A percentile compares a stretch with the other conserved stretches of the same genome.
Conservation (phyloP, 2,888 invertebrate species). For the Hypena proboscidalis region DNA sequence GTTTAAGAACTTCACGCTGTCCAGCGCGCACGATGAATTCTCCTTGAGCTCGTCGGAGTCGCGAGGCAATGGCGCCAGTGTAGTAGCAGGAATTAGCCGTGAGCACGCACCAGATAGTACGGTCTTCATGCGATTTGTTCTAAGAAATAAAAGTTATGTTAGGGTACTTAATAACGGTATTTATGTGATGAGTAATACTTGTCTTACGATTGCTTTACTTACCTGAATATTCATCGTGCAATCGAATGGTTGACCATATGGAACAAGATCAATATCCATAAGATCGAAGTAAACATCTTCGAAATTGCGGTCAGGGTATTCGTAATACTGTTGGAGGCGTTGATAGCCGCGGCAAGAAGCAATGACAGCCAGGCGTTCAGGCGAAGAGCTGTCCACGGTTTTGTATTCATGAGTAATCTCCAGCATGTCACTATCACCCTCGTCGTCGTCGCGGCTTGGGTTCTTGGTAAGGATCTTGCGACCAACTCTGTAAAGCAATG, state of each 20-base stretch:
- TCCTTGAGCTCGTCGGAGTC: conserved; percentile 86
- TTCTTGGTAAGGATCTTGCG: conserved; percentile 88
- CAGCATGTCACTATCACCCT: conserved; percentile 87
- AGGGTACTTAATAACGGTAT: background rate
- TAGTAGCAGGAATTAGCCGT: conserved; percentile 88
- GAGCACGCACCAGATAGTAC: conserved; percentile 87
- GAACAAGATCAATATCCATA: conserved; percentile 87
- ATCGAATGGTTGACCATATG: conserved; percentile 88
- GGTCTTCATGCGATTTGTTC: conserved; percentile 87
- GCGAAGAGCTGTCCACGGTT: conserved; percentile 86
- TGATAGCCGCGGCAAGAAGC: conserved; percentile 88
- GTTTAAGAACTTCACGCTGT: conserved; percentile 86
- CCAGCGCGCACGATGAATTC: conserved; percentile 86
- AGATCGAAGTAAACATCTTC: conserved; percentile 88
- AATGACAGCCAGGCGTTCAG: conserved; percentile 87
- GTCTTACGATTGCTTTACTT: conserved; percentile 1
- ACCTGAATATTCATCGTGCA: conserved; percentile 88
- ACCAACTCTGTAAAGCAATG: conserved; percentile 85
- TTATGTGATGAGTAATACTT: background rate
- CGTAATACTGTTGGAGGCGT: conserved; percentile 86
- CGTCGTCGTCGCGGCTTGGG: conserved; percentile 86
- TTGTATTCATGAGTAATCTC: conserved; percentile 89
- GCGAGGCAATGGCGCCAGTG: conserved; percentile 88
- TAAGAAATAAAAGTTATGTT: conserved; percentile 42
- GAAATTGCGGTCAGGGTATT: conserved; percentile 83